These are phyloP conservation scores for Sepiola atlantica DNA, from an alignment of 2,888 invertebrate species.

Conservation along the genomic window DNA sequence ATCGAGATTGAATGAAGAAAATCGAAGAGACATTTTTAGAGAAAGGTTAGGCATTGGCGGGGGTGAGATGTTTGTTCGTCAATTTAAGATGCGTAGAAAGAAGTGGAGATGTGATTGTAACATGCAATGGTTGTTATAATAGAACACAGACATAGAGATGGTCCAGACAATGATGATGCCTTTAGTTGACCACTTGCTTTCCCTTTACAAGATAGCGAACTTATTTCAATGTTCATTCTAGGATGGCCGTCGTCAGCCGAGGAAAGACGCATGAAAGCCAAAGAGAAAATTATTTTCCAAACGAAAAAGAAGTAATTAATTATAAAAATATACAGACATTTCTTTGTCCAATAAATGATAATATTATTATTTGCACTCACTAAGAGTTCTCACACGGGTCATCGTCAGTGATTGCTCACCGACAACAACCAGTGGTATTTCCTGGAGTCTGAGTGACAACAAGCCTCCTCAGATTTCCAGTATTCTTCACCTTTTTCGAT, in stretches of 20 bases:
- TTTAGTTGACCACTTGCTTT: not conserved
- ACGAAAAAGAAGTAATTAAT: not conserved
- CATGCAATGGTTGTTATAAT: not conserved
- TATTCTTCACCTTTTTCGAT: no score
- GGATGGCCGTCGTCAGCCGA: not conserved
- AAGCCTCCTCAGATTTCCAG: no score
- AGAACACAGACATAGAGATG: not conserved
- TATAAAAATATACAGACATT: not conserved
- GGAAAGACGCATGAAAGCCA: not conserved
- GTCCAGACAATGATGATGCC: not conserved
- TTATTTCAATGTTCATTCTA: not conserved
- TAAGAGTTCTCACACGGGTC: no score
- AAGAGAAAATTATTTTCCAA: not conserved
- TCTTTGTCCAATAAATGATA: no score
- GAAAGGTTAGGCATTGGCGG: not conserved
- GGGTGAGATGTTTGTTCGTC: not conserved
- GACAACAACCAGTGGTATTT: no score
- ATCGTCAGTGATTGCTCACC: no score
- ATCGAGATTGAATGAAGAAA: not conserved
- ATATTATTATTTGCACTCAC: no score
- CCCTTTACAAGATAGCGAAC: not conserved
- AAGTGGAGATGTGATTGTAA: not conserved
- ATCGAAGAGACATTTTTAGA: not conserved
- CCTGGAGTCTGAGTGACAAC: no score
- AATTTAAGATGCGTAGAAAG: not conserved